Evolutionary conservation across 2,797 vertebrate genomes (phyloP).

Genomic region (Varecia variegata): DNA sequence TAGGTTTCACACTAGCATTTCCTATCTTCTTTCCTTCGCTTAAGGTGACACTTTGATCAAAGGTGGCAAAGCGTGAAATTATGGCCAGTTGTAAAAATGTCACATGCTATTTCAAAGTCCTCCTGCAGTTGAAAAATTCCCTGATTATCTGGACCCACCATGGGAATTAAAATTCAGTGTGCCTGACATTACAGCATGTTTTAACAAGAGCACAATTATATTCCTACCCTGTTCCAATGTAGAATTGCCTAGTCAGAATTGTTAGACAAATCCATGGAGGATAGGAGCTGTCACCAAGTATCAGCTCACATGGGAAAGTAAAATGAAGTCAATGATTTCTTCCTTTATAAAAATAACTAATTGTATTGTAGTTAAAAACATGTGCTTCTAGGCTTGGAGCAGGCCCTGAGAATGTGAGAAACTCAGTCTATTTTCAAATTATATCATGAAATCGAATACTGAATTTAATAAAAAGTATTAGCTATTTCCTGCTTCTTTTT

Average conservation of each 20-base stretch:
- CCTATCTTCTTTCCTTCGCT: conserved; percentile 55
- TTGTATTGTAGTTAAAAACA: conserved; percentile 62
- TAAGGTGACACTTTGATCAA: conserved; percentile 57
- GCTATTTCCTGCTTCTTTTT: background rate
- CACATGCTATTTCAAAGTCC: conserved; percentile 8
- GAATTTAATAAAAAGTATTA: conserved; percentile 44
- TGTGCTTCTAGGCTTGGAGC: background rate
- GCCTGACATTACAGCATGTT: conserved; percentile 66
- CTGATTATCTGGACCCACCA: conserved; percentile 49
- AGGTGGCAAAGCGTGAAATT: conserved; percentile 54
- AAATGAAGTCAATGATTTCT: conserved; percentile 24
- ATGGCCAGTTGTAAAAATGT: conserved; percentile 45
- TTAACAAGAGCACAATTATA: conserved; percentile 75
- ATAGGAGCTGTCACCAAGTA: conserved; percentile 41
- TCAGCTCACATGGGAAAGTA: conserved; percentile 29
- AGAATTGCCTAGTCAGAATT: conserved; percentile 47
- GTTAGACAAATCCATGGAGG: conserved; percentile 55
- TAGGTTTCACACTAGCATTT: conserved; percentile 31
- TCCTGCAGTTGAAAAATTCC: conserved; percentile 37
- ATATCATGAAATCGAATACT: conserved; percentile 31
- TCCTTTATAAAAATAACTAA: conserved; percentile 46
- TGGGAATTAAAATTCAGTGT: conserved; percentile 54
- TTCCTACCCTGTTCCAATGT: conserved; percentile 17
- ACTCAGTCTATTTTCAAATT: conserved; percentile 50
- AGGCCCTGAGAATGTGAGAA: conserved; percentile 43